Evolutionary conservation across 2,113 vertebrate species (phyloP), one percentile per base, ranked within the genome.

Genomic region (Myiagra hebetior): DNA sequence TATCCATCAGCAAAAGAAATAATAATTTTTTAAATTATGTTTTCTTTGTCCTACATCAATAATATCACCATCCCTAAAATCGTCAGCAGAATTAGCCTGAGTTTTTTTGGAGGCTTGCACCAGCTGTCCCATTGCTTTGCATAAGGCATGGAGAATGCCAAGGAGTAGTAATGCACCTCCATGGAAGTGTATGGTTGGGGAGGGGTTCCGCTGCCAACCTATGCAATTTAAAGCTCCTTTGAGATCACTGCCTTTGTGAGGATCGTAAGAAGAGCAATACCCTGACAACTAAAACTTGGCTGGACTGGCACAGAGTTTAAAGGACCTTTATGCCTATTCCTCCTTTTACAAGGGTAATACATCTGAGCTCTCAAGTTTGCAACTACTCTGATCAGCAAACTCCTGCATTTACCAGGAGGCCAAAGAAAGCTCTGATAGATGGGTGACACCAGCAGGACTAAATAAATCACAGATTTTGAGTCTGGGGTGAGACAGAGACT

Each of bases 251-350:
- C 2, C 15, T 84, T 47, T 42, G 13, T 53, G 56, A 55, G 15
- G 10, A 42, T 13, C 0, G 0, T 22, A 79, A 72, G 44, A 44
- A 74, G 84, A 79, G 1, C 33, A 78, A 7, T 20, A 23, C 9
- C 20, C 87, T 88, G 28, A 64, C 27, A 78, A 55, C 8, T 41
- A 78, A 27, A 26, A 31, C 18, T 57, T 39, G 20, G 3, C 11
- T 72, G 35, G 14, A 23, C 33, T 73, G 39, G 17, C 0, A 1
- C 1, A 2, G 21, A 23, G 16, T 76, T 76, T 41, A 65, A 95
- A 94, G 20, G 20, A 73, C 7, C 0, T 26, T 57, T 70, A 39
- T 53, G 20, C 4, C 15, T 65, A 23, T 23, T 85, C 4, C 8
- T 50, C 31, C 3, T 80, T 77, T 76, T 57, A 33, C 50, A 91